Evolutionary conservation across 2,888 invertebrate species (phyloP).

Genomic region (Poecilobothrus nobilitatus): DNA sequence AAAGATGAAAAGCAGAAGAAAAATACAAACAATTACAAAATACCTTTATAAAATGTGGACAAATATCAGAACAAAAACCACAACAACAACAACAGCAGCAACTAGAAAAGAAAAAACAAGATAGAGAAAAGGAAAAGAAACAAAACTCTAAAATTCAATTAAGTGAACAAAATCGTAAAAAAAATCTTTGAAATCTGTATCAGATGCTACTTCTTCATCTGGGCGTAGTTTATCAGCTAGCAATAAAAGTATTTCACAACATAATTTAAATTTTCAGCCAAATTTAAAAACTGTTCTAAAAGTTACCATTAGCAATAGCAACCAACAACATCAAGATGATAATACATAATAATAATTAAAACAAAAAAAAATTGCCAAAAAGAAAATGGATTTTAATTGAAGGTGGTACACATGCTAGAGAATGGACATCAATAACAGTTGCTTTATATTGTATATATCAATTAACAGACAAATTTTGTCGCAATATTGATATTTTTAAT

Average conservation of each 20-base stretch:
- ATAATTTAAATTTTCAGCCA: no score
- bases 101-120: no score
- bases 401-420: slow-evolving; percentile 52
- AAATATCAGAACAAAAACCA: not conserved
- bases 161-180: no score
- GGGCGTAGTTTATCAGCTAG: no score
- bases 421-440: slow-evolving; percentile 58
- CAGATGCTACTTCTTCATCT: no score
- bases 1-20: slow-evolving; percentile 22
- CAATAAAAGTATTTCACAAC: no score
- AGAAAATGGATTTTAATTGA: slow-evolving; percentile 39
- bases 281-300: no score
- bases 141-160: no score
- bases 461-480: slow-evolving; percentile 46
- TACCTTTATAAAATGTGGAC: not conserved
- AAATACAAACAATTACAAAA: slow-evolving; percentile 23
- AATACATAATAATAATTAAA: not conserved
- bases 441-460: slow-evolving; percentile 53
- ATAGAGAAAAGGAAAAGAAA: no score
- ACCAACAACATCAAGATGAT: no score
- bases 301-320: no score
- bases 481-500: slow-evolving; percentile 50
- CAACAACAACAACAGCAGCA: slow-evolving; percentile 18
- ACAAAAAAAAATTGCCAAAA: slow-evolving; percentile 4
- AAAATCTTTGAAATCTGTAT: no score